Evolutionary conservation across 2,888 invertebrate species (phyloP).

Genomic region (Diploptera punctata): DNA sequence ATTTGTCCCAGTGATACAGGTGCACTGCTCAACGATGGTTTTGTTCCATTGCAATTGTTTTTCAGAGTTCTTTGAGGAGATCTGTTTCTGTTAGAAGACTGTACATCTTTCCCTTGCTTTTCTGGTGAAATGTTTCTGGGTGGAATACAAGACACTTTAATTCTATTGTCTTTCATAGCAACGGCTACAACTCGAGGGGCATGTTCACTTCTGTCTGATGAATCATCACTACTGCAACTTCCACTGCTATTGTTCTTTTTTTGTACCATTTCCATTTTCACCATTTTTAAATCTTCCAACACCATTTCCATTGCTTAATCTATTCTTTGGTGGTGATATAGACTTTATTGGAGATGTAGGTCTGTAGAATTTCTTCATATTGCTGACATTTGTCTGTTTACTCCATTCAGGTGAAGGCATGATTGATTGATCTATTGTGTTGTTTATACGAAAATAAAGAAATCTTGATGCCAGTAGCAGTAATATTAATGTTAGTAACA

Average conservation of each 20-base stretch:
- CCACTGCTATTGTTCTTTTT: background rate
- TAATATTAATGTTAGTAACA: constrained; percentile 9
- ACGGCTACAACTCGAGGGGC: constrained; percentile 18
- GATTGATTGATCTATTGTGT: background rate
- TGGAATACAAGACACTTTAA: background rate
- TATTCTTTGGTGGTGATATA: background rate
- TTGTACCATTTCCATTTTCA: background rate
- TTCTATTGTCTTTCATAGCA: constrained; percentile 6
- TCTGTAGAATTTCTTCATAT: background rate
- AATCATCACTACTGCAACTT: constrained; percentile 20
- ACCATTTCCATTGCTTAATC: background rate
- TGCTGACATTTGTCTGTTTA: background rate
- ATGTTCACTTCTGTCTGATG: constrained; percentile 8
- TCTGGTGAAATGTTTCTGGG: background rate
- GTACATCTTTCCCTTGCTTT: background rate
- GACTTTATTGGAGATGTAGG: background rate
- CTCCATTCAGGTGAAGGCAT: constrained; percentile 18
- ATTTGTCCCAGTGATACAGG: background rate
- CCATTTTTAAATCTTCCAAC: background rate
- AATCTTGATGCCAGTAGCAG: background rate
- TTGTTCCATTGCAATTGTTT: background rate
- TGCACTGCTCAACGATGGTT: background rate
- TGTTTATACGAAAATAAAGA: background rate
- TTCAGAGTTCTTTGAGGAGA: background rate
- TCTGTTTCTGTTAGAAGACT: background rate